These are phyloP conservation scores for Psylliodes chrysocephalus DNA, from an alignment of 2,888 invertebrate species.

Conservation along the genomic window DNA sequence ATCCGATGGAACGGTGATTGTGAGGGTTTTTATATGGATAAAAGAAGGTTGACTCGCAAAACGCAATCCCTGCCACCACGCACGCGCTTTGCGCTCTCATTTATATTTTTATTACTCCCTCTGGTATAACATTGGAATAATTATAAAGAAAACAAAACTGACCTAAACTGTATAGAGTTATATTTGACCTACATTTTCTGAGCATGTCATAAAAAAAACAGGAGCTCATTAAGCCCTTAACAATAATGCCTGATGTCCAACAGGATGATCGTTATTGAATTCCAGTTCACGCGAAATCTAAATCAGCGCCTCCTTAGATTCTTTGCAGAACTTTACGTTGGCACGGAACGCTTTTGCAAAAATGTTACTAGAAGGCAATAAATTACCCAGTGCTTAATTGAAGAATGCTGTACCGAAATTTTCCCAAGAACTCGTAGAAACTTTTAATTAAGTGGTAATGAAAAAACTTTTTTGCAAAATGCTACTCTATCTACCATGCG, in stretches of 20 bases:
- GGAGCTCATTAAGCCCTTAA: background rate
- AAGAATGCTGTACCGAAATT: constrained; percentile 36
- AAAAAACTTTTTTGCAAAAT: constrained; percentile 36
- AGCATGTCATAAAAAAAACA: constrained; percentile 1
- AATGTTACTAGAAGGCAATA: constrained; percentile 36
- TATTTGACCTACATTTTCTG: too few species aligned
- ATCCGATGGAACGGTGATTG: too few species aligned
- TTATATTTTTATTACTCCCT: too few species aligned
- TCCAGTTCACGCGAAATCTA: constrained; percentile 15
- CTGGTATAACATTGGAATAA: too few species aligned
- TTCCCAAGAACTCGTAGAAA: constrained; percentile 28
- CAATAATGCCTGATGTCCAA: background rate
- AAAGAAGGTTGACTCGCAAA: too few species aligned
- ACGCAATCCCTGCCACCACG: too few species aligned
- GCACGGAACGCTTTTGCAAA: constrained; percentile 29
- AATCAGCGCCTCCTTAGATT: constrained; percentile 12
- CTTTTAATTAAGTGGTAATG: constrained; percentile 41
- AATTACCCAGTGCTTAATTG: constrained; percentile 36
- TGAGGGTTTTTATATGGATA: too few species aligned
- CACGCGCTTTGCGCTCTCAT: too few species aligned
- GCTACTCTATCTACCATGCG: constrained; percentile 13
- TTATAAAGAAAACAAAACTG: too few species aligned
- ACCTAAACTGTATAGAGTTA: too few species aligned
- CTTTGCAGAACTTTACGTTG: constrained; percentile 14
- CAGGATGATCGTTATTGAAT: constrained; percentile 8